Base-by-base conservation (phyloP, 2,797 vertebrate species). In the Scyliorhinus canicula region DNA sequence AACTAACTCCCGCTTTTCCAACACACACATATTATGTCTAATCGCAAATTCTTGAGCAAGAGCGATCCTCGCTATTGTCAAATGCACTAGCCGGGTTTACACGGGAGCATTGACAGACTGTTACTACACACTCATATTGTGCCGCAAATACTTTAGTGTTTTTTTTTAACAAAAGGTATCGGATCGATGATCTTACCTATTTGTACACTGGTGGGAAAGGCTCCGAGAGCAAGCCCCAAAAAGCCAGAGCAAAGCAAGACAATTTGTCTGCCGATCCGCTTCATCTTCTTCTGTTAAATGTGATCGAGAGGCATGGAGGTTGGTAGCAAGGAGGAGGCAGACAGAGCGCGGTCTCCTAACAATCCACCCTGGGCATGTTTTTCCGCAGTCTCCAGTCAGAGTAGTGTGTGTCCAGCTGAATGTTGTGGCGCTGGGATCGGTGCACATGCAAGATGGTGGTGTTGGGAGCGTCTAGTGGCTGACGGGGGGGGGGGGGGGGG, bases 181-280 rank as follows among this genome's bases (percentile, higher is more conserved):
- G 28, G 94, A 95, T 63, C 44, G 35, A 79, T 84, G 93, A 60
- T 98, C 98, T 99, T 97, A 99, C 99, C 99, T 98, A 99, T 99
- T 97, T 99, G 99, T 96, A 99, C 99, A 95, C 98, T 99, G 98
- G 98, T 99, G 96, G 99, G 99, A 98, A 99, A 99, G 98, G 99
- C 99, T 98, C 98, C 99, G 97, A 98, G 98, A 96, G 98, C 97
- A 97, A 99, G 97, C 97, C 98, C 98, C 98, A 98, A 99, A 97
- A 99, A 98, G 98, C 98, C 98, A 97, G 98, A 99, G 98, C 98
- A 98, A 96, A 99, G 97, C 97, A 99, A 98, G 97, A 99, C 97
- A 98, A 99, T 98, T 97, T 98, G 98, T 97, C 97, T 98, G 98
- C 97, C 98, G 97, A 97, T 98, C 98, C 98, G 99, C 98, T 98